These are phyloP conservation scores for Bembecia ichneumoniformis DNA, from an alignment of 2,888 invertebrate genomes.

Conservation along the genomic window DNA sequence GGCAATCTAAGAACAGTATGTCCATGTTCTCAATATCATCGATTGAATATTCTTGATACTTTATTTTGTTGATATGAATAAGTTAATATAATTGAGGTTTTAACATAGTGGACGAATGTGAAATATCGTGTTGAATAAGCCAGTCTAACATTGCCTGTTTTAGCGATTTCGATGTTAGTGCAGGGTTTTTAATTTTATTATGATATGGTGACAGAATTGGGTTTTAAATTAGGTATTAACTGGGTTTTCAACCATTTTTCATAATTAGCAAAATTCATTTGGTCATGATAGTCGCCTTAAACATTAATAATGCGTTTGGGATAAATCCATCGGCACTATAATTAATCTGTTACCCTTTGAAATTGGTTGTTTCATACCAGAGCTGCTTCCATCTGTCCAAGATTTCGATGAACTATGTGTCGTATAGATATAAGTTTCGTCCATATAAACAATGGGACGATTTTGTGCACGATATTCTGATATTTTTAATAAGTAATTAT, in stretches of 20 bases:
- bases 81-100: slow-evolving; percentile 10
- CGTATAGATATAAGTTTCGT: background rate
- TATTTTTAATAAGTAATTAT: slow-evolving; percentile 5
- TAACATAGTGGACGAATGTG: slow-evolving; percentile 6
- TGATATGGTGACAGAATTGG: slow-evolving; percentile 7
- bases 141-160: slow-evolving; percentile 8
- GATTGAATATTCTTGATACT: slow-evolving; percentile 5
- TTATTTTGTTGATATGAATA: slow-evolving; percentile 4
- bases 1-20: background rate
- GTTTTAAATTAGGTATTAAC: slow-evolving; percentile 7
- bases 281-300: background rate
- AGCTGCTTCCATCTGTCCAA: background rate
- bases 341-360: slow-evolving; percentile 1
- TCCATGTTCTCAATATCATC: background rate
- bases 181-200: slow-evolving; percentile 5
- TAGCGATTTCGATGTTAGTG: slow-evolving; percentile 2
- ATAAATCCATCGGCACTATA: slow-evolving; percentile 6
- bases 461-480: slow-evolving; percentile 5
- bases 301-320: slow-evolving; percentile 3
- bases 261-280: background rate
- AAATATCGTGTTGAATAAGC: slow-evolving; percentile 7
- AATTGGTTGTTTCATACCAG: background rate
- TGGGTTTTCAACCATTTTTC: slow-evolving; percentile 5
- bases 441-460: slow-evolving; percentile 5
- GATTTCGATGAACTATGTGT: background rate